Percentiles rank a stretch among this genome's conserved stretches.
Conservation (phyloP, 1,140 invertebrate species). For the Bombus soroeensis region DNA sequence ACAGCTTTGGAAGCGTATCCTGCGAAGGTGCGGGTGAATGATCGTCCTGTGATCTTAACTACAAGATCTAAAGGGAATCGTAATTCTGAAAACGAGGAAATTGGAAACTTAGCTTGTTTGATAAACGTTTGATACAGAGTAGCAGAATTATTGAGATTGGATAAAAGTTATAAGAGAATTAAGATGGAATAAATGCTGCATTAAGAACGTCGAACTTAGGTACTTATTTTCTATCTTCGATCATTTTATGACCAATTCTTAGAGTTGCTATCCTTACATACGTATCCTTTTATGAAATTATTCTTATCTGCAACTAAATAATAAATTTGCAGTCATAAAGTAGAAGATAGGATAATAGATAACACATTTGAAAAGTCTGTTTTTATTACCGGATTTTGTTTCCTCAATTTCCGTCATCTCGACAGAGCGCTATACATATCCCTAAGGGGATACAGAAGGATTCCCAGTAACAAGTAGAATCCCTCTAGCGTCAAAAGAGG, state of each 20-base stretch:
- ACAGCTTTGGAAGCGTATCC: too few species aligned
- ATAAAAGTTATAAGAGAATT: background rate
- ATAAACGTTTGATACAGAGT: background rate
- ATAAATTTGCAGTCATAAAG: background rate
- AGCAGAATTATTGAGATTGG: background rate
- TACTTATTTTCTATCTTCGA: background rate
- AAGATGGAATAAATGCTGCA: background rate
- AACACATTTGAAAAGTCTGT: background rate
- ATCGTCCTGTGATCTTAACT: background rate
- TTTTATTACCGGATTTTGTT: background rate
- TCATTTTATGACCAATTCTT: background rate
- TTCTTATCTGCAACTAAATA: background rate
- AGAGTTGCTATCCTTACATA: background rate
- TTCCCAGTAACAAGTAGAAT: slow-evolving; percentile 3
- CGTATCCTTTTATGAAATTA: background rate
- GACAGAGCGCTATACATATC: too few species aligned
- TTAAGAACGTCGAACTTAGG: background rate
- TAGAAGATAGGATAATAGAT: background rate
- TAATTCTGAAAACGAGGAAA: background rate
- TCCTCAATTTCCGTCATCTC: background rate
- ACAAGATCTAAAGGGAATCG: background rate
- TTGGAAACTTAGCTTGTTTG: background rate
- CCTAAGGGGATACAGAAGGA: background rate
- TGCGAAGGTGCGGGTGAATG: background rate
- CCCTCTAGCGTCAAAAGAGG: background rate